Evolutionary conservation across 2,113 vertebrate genomes (phyloP).

Genomic region (Capreolus pygargus): DNA sequence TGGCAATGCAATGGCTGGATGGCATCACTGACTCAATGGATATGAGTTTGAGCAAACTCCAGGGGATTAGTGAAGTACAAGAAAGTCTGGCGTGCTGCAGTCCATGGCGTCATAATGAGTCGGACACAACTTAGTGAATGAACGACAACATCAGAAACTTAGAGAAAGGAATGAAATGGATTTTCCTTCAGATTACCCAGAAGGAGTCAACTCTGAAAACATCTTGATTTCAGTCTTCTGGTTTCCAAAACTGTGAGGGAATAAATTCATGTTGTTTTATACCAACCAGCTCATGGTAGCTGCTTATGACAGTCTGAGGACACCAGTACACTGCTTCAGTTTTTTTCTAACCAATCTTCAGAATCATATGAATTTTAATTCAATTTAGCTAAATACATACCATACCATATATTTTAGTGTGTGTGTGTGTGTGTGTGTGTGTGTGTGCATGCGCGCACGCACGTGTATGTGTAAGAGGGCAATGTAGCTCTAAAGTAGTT

Average conservation of each 20-base stretch:
- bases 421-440: not conserved
- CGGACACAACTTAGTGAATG: rapidly evolving
- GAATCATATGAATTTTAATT: not conserved
- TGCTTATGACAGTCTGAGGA: not conserved
- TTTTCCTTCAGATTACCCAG: not conserved
- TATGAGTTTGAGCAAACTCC: not conserved
- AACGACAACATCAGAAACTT: not conserved
- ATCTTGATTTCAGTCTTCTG: not conserved
- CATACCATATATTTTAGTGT: not conserved
- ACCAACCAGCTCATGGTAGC: not conserved
- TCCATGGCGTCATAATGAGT: not conserved
- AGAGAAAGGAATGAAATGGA: not conserved
- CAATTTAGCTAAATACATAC: not conserved
- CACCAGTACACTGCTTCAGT: not conserved
- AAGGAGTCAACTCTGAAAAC: not conserved
- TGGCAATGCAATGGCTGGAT: not conserved
- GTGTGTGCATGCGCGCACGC: not conserved
- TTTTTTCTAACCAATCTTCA: not conserved
- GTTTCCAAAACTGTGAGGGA: not conserved
- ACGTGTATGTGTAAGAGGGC: not conserved
- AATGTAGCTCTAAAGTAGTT: not conserved
- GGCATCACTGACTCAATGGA: not conserved
- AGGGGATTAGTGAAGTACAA: not conserved
- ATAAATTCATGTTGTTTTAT: not conserved
- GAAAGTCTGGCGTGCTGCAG: not conserved